A percentile compares a stretch with the other conserved stretches of the same genome.
These are phyloP conservation scores for Agonum fuliginosum DNA, from an alignment of 2,888 invertebrate genomes.

Conservation along the genomic window DNA sequence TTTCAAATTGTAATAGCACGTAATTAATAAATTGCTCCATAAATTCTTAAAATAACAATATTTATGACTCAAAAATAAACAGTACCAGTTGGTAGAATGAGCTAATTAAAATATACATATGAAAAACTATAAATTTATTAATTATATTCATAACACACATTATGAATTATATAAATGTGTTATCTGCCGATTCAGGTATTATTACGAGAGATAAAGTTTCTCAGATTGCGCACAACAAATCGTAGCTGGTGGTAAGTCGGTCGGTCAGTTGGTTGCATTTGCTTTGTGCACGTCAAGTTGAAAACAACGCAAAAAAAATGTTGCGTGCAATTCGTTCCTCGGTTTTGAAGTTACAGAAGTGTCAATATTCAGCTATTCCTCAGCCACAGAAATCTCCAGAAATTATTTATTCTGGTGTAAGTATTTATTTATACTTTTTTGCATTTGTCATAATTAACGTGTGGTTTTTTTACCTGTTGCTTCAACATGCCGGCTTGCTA, in stretches of 20 bases:
- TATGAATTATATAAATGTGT: not conserved
- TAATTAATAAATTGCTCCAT: too few relatives aligned
- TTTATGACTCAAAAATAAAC: not conserved
- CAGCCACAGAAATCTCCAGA: slow-evolving; percentile 82
- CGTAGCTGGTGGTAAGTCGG: not conserved
- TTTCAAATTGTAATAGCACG: too few relatives aligned
- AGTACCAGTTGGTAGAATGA: not conserved
- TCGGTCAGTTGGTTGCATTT: slow-evolving; percentile 9
- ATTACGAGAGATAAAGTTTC: not conserved
- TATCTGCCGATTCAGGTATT: not conserved
- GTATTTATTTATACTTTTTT: slow-evolving; percentile 66
- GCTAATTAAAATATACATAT: not conserved
- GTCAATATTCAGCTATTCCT: slow-evolving; percentile 77
- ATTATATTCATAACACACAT: slow-evolving; percentile 19
- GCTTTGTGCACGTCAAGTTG: not conserved
- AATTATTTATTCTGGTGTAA: slow-evolving; percentile 86
- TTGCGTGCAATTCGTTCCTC: slow-evolving; percentile 64
- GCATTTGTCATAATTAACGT: slow-evolving; percentile 7
- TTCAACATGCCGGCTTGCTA: not conserved
- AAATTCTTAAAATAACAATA: not conserved
- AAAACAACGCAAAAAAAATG: slow-evolving; percentile 61
- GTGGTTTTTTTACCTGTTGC: not conserved
- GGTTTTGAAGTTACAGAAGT: slow-evolving; percentile 70
- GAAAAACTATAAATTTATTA: slow-evolving; percentile 11
- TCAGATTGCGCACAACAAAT: not conserved